Conservation (phyloP, 2,888 invertebrate species). For the Caenorhabditis sp. region DNA sequence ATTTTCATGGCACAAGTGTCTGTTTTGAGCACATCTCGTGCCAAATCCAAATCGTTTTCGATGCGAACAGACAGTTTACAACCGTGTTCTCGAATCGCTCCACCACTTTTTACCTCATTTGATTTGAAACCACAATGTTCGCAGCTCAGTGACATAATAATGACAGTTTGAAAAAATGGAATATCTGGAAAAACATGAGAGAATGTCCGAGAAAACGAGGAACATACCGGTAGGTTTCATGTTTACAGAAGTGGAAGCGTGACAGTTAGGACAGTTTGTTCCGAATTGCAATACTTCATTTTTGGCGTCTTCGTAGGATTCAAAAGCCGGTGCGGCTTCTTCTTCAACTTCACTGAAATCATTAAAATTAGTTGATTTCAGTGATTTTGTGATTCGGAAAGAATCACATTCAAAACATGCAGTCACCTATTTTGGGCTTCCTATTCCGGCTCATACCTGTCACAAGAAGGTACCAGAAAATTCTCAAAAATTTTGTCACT, state of each 20-base stretch:
- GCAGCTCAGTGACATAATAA: conserved; percentile 95
- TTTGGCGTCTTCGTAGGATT: conserved; percentile 63
- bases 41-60: conserved; percentile 79
- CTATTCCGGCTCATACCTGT: no score
- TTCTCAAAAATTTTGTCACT: no score
- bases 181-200: conserved; percentile 76
- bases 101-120: conserved; percentile 81
- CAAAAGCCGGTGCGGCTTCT: conserved; percentile 60
- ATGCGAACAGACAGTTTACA: conserved; percentile 59
- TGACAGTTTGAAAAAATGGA: conserved; percentile 95
- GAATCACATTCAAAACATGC: background rate
- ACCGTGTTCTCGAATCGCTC: conserved; percentile 61
- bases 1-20: conserved; percentile 83
- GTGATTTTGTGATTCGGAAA: no score
- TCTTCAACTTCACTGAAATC: conserved; percentile 40
- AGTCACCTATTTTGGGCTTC: no score
- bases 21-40: conserved; percentile 91
- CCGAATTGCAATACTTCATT: conserved; percentile 78
- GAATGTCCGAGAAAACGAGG: no score
- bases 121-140: conserved; percentile 88
- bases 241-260: conserved; percentile 84
- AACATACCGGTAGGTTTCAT: conserved; percentile 79
- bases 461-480: no score
- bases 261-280: conserved; percentile 87
- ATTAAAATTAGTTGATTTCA: no score